phyloP scores from a whole-genome alignment of 2,888 invertebrate genomes.

The Mesodorylaimus sp. region DNA sequence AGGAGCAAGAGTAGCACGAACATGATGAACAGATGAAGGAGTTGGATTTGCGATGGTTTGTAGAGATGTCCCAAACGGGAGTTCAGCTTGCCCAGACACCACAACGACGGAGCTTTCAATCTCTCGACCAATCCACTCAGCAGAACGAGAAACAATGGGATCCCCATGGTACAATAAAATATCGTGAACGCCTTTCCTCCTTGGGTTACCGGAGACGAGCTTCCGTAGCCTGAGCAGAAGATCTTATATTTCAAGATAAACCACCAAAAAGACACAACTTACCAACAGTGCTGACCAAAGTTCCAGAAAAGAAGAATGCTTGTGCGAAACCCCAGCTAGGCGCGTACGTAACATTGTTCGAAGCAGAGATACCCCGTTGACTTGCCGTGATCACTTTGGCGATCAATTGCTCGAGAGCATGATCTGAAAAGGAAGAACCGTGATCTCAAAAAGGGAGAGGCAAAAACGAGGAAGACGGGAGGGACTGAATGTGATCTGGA shows the following conservation, averaged over 20 bases:
- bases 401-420: slow-evolving; percentile 51
- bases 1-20: slow-evolving; percentile 37
- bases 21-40: slow-evolving; percentile 38
- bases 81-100: slow-evolving; percentile 50
- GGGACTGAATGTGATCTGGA: no score
- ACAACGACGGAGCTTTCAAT: slow-evolving; percentile 52
- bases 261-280: no score
- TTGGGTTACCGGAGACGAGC: slow-evolving; percentile 64
- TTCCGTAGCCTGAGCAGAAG: slow-evolving; percentile 72
- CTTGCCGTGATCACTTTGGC: slow-evolving; percentile 52
- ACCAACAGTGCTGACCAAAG: slow-evolving; percentile 74
- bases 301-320: slow-evolving; percentile 66
- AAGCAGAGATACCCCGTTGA: slow-evolving; percentile 56
- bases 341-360: slow-evolving; percentile 51
- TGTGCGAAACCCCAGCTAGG: slow-evolving; percentile 79
- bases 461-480: no score
- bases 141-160: slow-evolving; percentile 64
- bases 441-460: no score
- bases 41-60: slow-evolving; percentile 25
- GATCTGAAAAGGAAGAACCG: slow-evolving; percentile 48
- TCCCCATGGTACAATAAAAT: slow-evolving; percentile 58
- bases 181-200: slow-evolving; percentile 74
- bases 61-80: slow-evolving; percentile 51
- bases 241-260: no score
- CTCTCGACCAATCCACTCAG: slow-evolving; percentile 63